phyloP scores from a whole-genome alignment of 2,888 invertebrate species.

The Electrophaes corylata region DNA sequence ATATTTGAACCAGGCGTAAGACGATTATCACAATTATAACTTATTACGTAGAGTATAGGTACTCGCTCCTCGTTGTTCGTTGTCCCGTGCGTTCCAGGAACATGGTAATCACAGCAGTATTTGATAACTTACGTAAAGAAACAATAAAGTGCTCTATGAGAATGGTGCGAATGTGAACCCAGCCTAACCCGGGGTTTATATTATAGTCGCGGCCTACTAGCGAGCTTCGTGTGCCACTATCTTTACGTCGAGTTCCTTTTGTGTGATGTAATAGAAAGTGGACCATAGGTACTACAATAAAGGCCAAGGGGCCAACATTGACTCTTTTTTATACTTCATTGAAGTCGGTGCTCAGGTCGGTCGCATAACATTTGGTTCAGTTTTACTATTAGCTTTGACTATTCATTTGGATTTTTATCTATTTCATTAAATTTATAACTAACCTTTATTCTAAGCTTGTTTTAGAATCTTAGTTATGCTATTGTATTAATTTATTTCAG shows the following conservation, averaged over 20 bases:
- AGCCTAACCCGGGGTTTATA: slow-evolving; percentile 15
- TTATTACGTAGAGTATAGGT: too few species aligned
- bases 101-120: slow-evolving; percentile 1
- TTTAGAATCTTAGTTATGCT: too few species aligned
- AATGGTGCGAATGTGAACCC: slow-evolving; percentile 19
- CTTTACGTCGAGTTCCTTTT: slow-evolving; percentile 6
- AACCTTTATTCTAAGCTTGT: too few species aligned
- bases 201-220: slow-evolving; percentile 21
- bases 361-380: too few species aligned
- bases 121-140: slow-evolving; percentile 21
- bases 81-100: slow-evolving; percentile 11
- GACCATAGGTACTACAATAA: not conserved
- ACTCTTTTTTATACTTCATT: not conserved
- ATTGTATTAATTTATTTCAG: too few species aligned
- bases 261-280: slow-evolving; percentile 22
- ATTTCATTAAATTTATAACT: too few species aligned
- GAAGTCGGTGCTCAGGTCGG: not conserved
- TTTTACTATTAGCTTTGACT: too few species aligned
- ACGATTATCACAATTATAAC: too few species aligned
- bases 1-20: too few species aligned
- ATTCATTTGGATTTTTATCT: too few species aligned
- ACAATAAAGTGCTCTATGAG: slow-evolving; percentile 14
- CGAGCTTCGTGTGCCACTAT: slow-evolving; percentile 17
- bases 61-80: not conserved
- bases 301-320: slow-evolving; percentile 9